Evolutionary conservation across 2,888 invertebrate genomes (phyloP), one percentile per base, ranked within the genome.

Genomic region (Drosophila seclusa): DNA sequence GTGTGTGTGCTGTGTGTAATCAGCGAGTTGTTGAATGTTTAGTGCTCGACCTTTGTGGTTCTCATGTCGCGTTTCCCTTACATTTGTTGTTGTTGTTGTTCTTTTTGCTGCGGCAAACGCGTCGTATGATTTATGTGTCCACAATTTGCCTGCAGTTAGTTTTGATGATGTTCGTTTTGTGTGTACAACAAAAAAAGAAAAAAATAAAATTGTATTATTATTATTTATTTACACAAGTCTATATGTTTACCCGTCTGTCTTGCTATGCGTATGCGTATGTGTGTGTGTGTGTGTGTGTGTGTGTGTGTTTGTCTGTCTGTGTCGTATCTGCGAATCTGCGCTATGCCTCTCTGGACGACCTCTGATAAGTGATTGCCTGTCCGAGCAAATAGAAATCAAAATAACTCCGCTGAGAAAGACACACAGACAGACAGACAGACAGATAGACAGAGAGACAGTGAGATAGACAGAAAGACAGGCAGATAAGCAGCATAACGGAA

Each of bases 281-380:
- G 7, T 18, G 24, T 31, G 42, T 21, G 3, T 21, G 6, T 10
- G 7, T 18, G 40, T 10, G 2, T n/a, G 11, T 21, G 11, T 32
- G 29, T 40, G n/a, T n/a, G 16, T 24, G 40, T 57, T 13, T 34
- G 54, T 53, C 21, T 36, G 34, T 27, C 13, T 45, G 65, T 45
- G 61, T 57, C 18, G 54, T 52, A 61, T 68, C 38, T 66, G 64
- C 62, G 76, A 69, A 75, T 78, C 76, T 75, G 53, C 55, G 65
- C 49, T 64, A 21, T 52, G 66, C 36, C 67, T 49, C 65, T 54
- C 38, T 29, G 59, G 48, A 57, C 67, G 61, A 42, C 42, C 40
- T 74, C 61, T 68, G 78, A 84, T 84, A 87, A 84, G 83, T 84
- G 87, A 77, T 82, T 80, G 74, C 68, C 67, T 81, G 89, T 83